Base-by-base conservation (phyloP, 2,888 invertebrate genomes). In the Agelastica alni region DNA sequence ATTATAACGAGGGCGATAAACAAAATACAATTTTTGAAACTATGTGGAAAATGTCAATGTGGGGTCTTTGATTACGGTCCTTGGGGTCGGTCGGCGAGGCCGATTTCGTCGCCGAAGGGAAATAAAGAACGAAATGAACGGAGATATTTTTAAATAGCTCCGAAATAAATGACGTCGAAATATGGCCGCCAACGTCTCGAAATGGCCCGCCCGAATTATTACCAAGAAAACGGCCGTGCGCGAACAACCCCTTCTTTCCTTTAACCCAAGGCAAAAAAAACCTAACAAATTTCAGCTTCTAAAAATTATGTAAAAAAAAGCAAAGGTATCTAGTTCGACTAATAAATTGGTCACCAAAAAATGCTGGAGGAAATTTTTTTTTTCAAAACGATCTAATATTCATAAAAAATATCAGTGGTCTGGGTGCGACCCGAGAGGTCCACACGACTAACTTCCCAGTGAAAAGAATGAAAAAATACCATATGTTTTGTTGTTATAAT, bases 131-230 rank as follows among this genome's bases (percentile, higher is more conserved):
- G 45, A 28, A 37, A 28, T 22, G 45, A 34, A 44, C 43, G 59
- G 56, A 42, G 37, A 57, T 60, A 64, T 68, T 70, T 70, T 70
- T 70, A 71, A 70, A 70, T 67, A 67, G 69, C 67, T 63, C n/a
- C 61, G 64, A 70, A 66, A 72, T 71, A 73, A 73, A 73, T 70
- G 73, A 72, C 71, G 71, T 73, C 67, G 68, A 68, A 73, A 74
- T 74, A 73, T 74, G 73, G 73, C 70, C 67, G 69, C 67, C 67
- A 66, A 58, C 68, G 65, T 67, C 67, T 65, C 67, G 51, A 52
- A 49, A 44, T 48, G 61, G 59, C 43, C 53, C 55, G 58, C 58
- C 59, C 58, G 53, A 65, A 56, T 63, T 65, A 63, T 63, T 58
- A 58, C 47, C 41, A 17, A 54, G 39, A 30, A 44, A 36, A n/a